These are phyloP conservation scores for Heliconius ethilla DNA, from an alignment of 2,888 invertebrate species.

Conservation along the genomic window DNA sequence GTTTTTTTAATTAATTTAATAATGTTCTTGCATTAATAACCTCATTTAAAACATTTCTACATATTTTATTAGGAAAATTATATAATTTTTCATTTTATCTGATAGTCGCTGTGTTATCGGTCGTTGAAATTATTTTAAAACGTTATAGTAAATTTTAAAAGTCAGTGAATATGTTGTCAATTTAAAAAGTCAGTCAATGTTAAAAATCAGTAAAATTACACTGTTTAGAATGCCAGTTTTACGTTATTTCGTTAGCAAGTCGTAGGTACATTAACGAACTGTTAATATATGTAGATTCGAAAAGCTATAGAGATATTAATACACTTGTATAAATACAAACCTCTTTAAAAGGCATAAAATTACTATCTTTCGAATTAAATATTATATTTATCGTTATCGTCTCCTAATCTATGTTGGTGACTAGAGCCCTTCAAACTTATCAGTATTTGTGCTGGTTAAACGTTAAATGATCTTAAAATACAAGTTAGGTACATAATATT, in stretches of 20 bases:
- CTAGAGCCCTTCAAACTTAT: slow-evolving; percentile 5
- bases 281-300: slow-evolving; percentile 2
- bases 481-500: background rate
- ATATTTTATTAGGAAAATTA: background rate
- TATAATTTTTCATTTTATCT: too few relatives aligned
- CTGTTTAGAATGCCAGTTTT: background rate
- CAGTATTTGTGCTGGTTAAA: slow-evolving; percentile 21
- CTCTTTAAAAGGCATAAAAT: background rate
- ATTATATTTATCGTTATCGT: background rate
- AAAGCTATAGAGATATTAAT: slow-evolving; percentile 5
- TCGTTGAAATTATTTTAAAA: background rate
- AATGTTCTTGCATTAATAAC: too few relatives aligned
- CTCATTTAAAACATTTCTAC: background rate
- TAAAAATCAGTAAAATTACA: background rate
- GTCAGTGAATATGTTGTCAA: too few relatives aligned
- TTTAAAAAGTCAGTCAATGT: too few relatives aligned
- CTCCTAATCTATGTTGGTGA: background rate
- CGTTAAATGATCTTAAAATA: slow-evolving; percentile 6
- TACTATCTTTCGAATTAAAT: background rate
- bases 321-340: slow-evolving; percentile 1
- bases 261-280: background rate
- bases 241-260: slow-evolving; percentile 6
- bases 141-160: background rate
- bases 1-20: too few relatives aligned
- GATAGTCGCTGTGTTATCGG: too few relatives aligned